Evolutionary conservation across 2,113 vertebrate species (phyloP).

Genomic region (Osmerus eperlanus): DNA sequence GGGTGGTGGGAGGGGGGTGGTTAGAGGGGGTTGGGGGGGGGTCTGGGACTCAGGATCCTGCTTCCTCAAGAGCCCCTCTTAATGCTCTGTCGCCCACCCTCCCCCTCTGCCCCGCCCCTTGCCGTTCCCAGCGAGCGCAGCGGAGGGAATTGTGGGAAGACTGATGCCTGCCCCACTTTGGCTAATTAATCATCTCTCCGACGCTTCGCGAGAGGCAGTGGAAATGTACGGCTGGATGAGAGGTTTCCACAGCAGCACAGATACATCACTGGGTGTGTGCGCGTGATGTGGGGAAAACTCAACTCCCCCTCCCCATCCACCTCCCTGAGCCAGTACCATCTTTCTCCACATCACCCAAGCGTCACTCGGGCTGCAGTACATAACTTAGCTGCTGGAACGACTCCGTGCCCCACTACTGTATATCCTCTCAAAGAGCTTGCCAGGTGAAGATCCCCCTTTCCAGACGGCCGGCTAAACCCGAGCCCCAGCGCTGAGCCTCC

Average conservation of each 20-base stretch:
- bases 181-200: constrained; percentile 63
- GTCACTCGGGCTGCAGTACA: background rate
- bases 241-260: constrained; percentile 21
- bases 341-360: constrained; percentile 13
- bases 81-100: constrained; percentile 27
- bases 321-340: constrained; percentile 1
- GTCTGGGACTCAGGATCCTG: background rate
- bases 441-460: constrained; percentile 52
- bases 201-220: constrained; percentile 44
- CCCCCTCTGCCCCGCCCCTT: constrained; percentile 23
- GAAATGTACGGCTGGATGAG: constrained; percentile 6
- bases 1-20: too few species aligned
- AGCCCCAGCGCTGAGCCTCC: constrained; percentile 60
- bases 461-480: constrained; percentile 36
- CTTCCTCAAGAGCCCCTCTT: constrained; percentile 25
- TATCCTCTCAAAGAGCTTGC: constrained; percentile 35
- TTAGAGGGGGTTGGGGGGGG: background rate
- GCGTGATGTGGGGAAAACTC: constrained; percentile 15
- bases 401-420: constrained; percentile 33
- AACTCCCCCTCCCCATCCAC: background rate
- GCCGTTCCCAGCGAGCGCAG: constrained; percentile 36
- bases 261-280: constrained; percentile 34
- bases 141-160: constrained; percentile 13
- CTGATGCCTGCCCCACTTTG: constrained; percentile 62
- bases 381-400: background rate